Conservation (phyloP, 2,797 vertebrate species). For the Phoebastria nigripes region DNA sequence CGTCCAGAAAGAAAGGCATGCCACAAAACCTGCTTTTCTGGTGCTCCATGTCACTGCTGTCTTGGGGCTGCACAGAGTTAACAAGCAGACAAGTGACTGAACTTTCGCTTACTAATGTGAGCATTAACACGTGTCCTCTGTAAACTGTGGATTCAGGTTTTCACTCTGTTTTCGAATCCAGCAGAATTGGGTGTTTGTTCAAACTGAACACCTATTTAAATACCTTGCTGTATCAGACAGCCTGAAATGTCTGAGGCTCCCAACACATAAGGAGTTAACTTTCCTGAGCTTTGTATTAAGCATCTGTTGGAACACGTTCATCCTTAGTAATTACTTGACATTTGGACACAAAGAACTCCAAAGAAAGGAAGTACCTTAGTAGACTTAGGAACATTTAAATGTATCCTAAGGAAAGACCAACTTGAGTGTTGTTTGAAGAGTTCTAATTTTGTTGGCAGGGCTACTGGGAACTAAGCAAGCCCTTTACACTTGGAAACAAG, state of each 20-base stretch:
- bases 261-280: not conserved
- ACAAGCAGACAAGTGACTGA: not conserved
- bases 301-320: not conserved
- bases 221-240: not conserved
- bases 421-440: slow-evolving; percentile 36
- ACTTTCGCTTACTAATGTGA: not conserved
- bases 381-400: slow-evolving; percentile 26
- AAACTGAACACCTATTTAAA: slow-evolving; percentile 14
- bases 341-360: slow-evolving; percentile 38
- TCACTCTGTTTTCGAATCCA: not conserved
- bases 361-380: slow-evolving; percentile 40
- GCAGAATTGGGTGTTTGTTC: not conserved
- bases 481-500: slow-evolving; percentile 52
- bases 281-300: not conserved
- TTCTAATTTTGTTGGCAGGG: slow-evolving; percentile 48
- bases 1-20: not conserved
- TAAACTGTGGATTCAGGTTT: not conserved
- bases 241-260: not conserved
- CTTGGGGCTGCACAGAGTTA: not conserved
- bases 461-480: slow-evolving; percentile 41
- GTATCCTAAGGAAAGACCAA: slow-evolving; percentile 36
- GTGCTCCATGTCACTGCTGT: not conserved
- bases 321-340: not conserved
- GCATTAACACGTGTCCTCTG: not conserved
- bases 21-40: slow-evolving; percentile 31